Base-by-base conservation (phyloP, 2,888 invertebrate species). In the Trichopoda pennipes region DNA sequence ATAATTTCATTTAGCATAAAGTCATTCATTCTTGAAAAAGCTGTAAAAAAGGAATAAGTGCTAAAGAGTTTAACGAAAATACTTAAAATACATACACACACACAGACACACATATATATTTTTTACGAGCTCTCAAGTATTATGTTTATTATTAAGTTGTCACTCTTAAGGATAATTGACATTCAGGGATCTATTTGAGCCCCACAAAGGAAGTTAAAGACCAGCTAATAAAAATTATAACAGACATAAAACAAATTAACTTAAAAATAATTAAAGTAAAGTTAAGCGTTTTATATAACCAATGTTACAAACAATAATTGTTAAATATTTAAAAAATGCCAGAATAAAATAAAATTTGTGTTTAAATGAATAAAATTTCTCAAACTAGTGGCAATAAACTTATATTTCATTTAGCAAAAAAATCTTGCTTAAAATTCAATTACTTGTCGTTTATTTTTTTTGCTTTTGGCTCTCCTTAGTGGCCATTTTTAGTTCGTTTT, bases 1-100 rank as follows among this genome's bases (percentile, higher is more conserved):
- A 89, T 89, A 87, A 89, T 88, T 88, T 86, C 86, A 85, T 84
- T 86, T 83, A 80, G 86, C 14, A 53, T 44, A 64, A 74, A 75
- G 42, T 55, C 53, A 28, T 19, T 47, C 56, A 56, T 61, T 60
- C 32, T 42, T 47, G 56, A 23, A 49, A 32, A 64, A 35, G 42
- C 12, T 38, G 38, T 38, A 12, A 38, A 61, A 51, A 42, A 32
- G 9, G 53, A 28, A 21, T n/a, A 49, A 32, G 49, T 4, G 64
- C 21, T n/a, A 55, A 64, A 38, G 69, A 44, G 61, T 74, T 76
- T 53, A 69, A 61, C 47, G 63, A 49, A 53, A 72, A 75, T 82
- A 76, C 79, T 82, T 79, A 82, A 79, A 76, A 49, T 58, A 49
- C 53, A 73, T 68, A 63, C n/a, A n/a, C n/a, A n/a, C n/a, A n/a